A percentile compares a stretch with the other conserved stretches of the same genome.
These are phyloP conservation scores for Caenorhabditis zanzibari DNA, from an alignment of 2,888 invertebrate genomes.

Conservation along the genomic window DNA sequence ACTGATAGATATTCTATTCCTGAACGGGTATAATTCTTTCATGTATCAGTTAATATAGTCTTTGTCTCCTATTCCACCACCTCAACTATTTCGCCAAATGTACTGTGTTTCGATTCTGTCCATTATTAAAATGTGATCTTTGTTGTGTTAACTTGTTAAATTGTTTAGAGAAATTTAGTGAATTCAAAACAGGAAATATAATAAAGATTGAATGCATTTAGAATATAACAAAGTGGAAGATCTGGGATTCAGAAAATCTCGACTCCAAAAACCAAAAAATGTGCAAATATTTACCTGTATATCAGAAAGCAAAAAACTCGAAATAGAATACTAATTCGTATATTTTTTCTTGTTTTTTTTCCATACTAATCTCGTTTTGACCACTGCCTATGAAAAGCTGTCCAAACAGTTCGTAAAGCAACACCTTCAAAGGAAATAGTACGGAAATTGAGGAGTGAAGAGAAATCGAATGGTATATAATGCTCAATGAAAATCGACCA, in stretches of 20 bases:
- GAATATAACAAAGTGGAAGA: background rate
- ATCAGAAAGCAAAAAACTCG: background rate
- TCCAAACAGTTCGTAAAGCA: constrained; percentile 56
- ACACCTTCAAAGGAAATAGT: constrained; percentile 36
- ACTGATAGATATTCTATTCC: background rate
- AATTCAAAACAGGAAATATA: background rate
- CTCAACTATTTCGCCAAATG: constrained; percentile 20
- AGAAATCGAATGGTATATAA: constrained; percentile 25
- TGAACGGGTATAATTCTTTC: constrained; percentile 31
- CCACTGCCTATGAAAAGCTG: constrained; percentile 31
- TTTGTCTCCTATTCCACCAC: background rate
- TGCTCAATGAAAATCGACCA: background rate
- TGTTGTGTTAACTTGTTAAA: background rate
- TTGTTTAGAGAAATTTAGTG: too few relatives aligned
- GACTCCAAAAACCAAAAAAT: constrained; percentile 2
- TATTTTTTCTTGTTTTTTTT: constrained; percentile 39
- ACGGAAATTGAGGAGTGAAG: background rate
- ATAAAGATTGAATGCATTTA: background rate
- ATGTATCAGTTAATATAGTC: constrained; percentile 6
- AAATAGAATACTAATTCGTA: constrained; percentile 50
- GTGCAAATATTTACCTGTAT: constrained; percentile 27
- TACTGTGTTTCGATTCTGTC: background rate
- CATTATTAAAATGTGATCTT: constrained; percentile 7
- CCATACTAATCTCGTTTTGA: constrained; percentile 9
- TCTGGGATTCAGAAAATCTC: too few relatives aligned